Evolutionary conservation across 2,888 invertebrate species (phyloP).

Genomic region (Polylopha cassiicola): DNA sequence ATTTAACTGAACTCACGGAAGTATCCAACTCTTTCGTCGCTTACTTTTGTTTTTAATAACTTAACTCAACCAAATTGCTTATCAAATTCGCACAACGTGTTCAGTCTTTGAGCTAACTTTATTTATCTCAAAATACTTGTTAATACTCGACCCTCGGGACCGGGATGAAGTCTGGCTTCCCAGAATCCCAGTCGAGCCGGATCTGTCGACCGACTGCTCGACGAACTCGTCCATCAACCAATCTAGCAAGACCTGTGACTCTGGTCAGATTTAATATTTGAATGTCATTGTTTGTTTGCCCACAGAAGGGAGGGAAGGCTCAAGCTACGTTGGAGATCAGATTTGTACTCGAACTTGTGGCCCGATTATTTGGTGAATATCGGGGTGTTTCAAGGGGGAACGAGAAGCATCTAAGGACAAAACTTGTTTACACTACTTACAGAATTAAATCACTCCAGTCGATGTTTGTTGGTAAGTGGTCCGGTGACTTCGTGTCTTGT

Average conservation of each 20-base stretch:
- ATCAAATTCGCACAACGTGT: slow-evolving; percentile 42
- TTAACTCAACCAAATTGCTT: slow-evolving; percentile 21
- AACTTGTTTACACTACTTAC: slow-evolving; percentile 73
- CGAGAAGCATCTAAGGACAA: slow-evolving; percentile 47
- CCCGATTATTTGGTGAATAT: slow-evolving; percentile 42
- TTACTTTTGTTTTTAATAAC: too few relatives aligned
- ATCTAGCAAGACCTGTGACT: slow-evolving; percentile 29
- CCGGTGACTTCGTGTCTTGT: slow-evolving; percentile 35
- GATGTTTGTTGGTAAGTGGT: slow-evolving; percentile 50
- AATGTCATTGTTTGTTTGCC: slow-evolving; percentile 28
- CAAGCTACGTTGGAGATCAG: slow-evolving; percentile 34
- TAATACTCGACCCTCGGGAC: slow-evolving; percentile 62
- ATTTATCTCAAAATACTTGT: slow-evolving; percentile 74
- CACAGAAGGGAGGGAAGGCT: slow-evolving; percentile 31
- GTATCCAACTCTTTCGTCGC: too few relatives aligned
- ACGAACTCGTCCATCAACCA: slow-evolving; percentile 36
- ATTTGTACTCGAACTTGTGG: too few relatives aligned
- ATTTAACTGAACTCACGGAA: too few relatives aligned
- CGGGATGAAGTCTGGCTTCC: slow-evolving; percentile 52
- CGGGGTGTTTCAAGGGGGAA: slow-evolving; percentile 34
- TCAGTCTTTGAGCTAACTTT: slow-evolving; percentile 62
- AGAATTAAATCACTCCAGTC: slow-evolving; percentile 63
- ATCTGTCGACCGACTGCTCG: slow-evolving; percentile 39
- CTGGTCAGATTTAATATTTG: slow-evolving; percentile 35
- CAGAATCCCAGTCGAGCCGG: slow-evolving; percentile 35